Base-by-base conservation (phyloP, 2,113 vertebrate species). In the Arizona elegans region DNA sequence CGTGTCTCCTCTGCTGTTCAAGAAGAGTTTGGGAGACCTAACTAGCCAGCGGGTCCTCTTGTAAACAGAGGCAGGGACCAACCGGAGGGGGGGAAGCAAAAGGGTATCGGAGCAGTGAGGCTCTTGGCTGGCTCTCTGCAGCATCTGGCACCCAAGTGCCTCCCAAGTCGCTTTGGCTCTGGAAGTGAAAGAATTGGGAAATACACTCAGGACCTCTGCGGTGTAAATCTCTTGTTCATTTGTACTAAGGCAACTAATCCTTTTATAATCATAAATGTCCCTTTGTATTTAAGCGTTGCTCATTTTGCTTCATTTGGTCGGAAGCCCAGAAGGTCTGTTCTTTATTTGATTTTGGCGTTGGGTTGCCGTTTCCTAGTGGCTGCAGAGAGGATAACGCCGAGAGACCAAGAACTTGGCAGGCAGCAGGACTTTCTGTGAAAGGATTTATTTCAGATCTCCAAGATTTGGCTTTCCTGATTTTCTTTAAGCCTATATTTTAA, bases 381-480 rank as follows among this genome's bases (percentile, higher is more conserved):
- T 92, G 88, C 86, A 54, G 95, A 43, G 96, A 96, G 92, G 85
- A 90, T 86, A 93, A 90, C 0, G 65, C 92, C 86, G 93, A 89
- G 88, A 88, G 13, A 94, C 62, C 7, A 50, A 92, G 53, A 55
- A 92, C 92, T 92, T 95, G 94, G 96, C 94, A 96, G 96, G 94
- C 95, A 95, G 94, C 91, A 94, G 95, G 89, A 92, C 91, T 95
- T 96, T 96, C 88, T 93, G 94, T 95, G 93, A 93, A 95, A 94
- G 91, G 95, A 94, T 96, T 95, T 96, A 93, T 94, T 96, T 91
- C 93, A 93, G 62, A 94, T 96, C 94, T 96, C 93, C 94, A 96
- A 96, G 92, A 95, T 89, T 93, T n/a, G 91, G 62, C 52, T 96
- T 21, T 95, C 93, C 21, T 81, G 90, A 91, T 88, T 55, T 90